These are phyloP conservation scores for Drosophila micromelanica DNA, from an alignment of 1,140 invertebrate species.

Conservation along the genomic window DNA sequence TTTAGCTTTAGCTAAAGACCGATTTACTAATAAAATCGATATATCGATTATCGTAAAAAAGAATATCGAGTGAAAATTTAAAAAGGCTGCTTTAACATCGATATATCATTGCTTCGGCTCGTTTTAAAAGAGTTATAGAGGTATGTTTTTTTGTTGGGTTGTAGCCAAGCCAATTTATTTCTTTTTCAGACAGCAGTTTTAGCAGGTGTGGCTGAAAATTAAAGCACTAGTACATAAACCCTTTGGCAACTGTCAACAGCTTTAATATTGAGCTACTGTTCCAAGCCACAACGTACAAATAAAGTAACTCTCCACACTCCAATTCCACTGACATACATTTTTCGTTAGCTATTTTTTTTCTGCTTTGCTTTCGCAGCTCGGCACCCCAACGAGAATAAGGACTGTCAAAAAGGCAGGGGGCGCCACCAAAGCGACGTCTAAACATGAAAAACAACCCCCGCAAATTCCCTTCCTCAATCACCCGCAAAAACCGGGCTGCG, in stretches of 20 bases:
- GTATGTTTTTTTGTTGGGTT: too few species aligned
- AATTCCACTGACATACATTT: constrained; percentile 62
- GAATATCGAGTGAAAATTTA: too few species aligned
- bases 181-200: too few species aligned
- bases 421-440: not conserved
- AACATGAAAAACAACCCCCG: constrained; percentile 19
- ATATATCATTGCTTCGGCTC: too few species aligned
- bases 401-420: not conserved
- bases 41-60: too few species aligned
- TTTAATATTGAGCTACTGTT: constrained; percentile 51
- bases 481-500: constrained; percentile 31
- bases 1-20: too few species aligned
- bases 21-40: too few species aligned
- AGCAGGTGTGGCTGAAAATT: not conserved
- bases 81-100: too few species aligned
- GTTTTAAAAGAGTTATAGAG: too few species aligned
- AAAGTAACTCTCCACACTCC: constrained; percentile 33
- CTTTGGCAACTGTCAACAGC: constrained; percentile 58
- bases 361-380: constrained; percentile 2
- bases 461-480: not conserved
- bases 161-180: too few species aligned
- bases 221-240: not conserved
- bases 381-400: constrained; percentile 25
- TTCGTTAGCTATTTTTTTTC: constrained; percentile 29
- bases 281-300: constrained; percentile 45